Evolutionary conservation across 1,140 invertebrate species (phyloP), one percentile per base, ranked within the genome.

Genomic region (Tribolium castaneum): DNA sequence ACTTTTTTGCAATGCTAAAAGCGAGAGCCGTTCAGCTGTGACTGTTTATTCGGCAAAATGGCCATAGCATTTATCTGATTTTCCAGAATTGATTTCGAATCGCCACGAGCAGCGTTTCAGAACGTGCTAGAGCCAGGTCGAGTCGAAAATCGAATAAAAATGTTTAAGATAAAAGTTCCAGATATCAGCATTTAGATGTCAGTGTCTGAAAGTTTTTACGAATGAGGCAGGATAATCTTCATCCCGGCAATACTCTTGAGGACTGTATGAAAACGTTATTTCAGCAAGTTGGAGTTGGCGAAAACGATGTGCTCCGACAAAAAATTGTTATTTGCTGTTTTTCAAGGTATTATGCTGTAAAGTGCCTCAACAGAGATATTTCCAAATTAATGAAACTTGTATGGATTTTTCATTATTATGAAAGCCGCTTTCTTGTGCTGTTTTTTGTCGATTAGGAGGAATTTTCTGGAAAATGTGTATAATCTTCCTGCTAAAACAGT

Each of bases 171-270:
- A 66, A 66, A 66, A 66, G 25, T 66, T 66, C 10, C 13, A 30
- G 30, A 35, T 66, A 66, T 66, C 59, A 66, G 59, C 59, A 66
- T 66, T 66, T 66, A 66, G 59, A 66, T 66, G 30, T 35, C 59
- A 66, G 59, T 59, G 54, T 66, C 59, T 34, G n/a, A 12, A 66
- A 66, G 59, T 66, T 66, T 66, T 34, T 35, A 35, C 25, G 59
- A 66, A 66, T 66, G 25, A n/a, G 30, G n/a, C 4, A 25, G 59
- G 25, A 66, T 66, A 66, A 66, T n/a, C 25, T 35, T 66, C 59
- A 66, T 66, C 59, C 34, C 12, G 5, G 59, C 59, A 35, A 66
- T 66, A 66, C 59, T 66, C 59, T 7, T n/a, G 59, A 66, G 59
- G 14, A 66, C 59, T 66, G 59, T 66, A 66, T 66, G 59, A 66